These are phyloP conservation scores for Tiphia femorata DNA, from an alignment of 2,888 invertebrate species.

Conservation along the genomic window DNA sequence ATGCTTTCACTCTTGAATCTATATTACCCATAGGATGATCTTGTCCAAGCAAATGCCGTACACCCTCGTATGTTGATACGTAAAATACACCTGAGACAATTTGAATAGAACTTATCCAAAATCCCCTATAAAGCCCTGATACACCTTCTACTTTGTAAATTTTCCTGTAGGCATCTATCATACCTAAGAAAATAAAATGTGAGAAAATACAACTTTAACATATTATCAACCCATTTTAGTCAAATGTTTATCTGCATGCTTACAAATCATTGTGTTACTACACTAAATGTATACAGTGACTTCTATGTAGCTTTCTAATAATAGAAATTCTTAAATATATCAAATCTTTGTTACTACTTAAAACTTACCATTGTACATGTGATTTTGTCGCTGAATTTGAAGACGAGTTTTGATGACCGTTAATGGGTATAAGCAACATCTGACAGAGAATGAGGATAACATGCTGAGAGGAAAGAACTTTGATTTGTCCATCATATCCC, in stretches of 20 bases:
- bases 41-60: conserved; percentile 82
- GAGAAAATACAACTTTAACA: conserved; percentile 8
- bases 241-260: too few relatives aligned
- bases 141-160: conserved; percentile 88
- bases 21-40: conserved; percentile 70
- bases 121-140: conserved; percentile 91
- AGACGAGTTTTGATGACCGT: conserved; percentile 95
- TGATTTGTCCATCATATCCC: conserved; percentile 97
- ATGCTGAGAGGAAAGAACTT: conserved; percentile 95
- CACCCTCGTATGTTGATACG: conserved; percentile 94
- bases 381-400: conserved; percentile 87
- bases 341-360: not conserved
- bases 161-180: conserved; percentile 90
- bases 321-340: not conserved
- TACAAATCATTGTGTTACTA: not conserved
- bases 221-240: conserved; percentile 5
- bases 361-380: conserved; percentile 80
- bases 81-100: conserved; percentile 90
- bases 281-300: not conserved
- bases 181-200: conserved; percentile 68
- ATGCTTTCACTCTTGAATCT: conserved; percentile 79
- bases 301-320: not conserved
- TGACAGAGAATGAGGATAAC: conserved; percentile 85
- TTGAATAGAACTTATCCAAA: conserved; percentile 94
- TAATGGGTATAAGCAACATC: conserved; percentile 85